A percentile compares a stretch with the other conserved stretches of the same genome.
phyloP scores from a whole-genome alignment of 1,140 invertebrate genomes.

The Heliconius melpomene region DNA sequence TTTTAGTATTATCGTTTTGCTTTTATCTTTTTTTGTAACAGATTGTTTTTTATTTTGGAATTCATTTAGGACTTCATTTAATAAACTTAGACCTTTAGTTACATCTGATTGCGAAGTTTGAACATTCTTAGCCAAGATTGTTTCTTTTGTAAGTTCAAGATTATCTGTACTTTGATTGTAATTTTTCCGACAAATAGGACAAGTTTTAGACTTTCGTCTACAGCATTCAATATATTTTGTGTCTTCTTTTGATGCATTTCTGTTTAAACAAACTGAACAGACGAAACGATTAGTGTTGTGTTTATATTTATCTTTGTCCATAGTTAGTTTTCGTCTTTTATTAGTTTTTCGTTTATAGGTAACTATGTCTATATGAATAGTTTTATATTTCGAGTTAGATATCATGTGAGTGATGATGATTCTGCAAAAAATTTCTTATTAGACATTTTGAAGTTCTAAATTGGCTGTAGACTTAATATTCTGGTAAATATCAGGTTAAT shows the following conservation, averaged over 20 bases:
- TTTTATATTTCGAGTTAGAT: conserved; percentile 42
- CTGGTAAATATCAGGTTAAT: no score
- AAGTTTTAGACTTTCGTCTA: conserved; percentile 48
- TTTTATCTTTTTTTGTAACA: conserved; percentile 35
- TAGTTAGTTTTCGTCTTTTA: conserved; percentile 25
- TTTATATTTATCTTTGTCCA: conserved; percentile 44
- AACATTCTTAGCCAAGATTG: conserved; percentile 40
- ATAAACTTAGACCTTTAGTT: conserved; percentile 54
- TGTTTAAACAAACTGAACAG: conserved; percentile 62
- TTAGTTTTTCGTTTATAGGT: conserved; percentile 42
- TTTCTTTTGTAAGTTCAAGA: conserved; percentile 29
- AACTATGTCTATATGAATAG: conserved; percentile 56
- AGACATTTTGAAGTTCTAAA: neutral
- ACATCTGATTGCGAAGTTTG: conserved; percentile 57
- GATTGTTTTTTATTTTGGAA: conserved; percentile 65
- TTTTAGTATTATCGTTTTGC: conserved; percentile 52
- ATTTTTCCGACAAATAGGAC: conserved; percentile 51
- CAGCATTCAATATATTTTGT: conserved; percentile 34
- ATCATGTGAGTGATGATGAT: conserved; percentile 24
- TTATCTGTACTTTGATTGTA: conserved; percentile 33
- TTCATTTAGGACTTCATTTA: conserved; percentile 67
- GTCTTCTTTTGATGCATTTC: conserved; percentile 42
- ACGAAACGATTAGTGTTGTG: conserved; percentile 50
- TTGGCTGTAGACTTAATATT: no score
- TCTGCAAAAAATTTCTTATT: conserved; percentile 1